Percentiles rank a stretch among this genome's conserved stretches.
Evolutionary conservation across 2,888 invertebrate genomes (phyloP).

Genomic region (Clepsis dumicolana): DNA sequence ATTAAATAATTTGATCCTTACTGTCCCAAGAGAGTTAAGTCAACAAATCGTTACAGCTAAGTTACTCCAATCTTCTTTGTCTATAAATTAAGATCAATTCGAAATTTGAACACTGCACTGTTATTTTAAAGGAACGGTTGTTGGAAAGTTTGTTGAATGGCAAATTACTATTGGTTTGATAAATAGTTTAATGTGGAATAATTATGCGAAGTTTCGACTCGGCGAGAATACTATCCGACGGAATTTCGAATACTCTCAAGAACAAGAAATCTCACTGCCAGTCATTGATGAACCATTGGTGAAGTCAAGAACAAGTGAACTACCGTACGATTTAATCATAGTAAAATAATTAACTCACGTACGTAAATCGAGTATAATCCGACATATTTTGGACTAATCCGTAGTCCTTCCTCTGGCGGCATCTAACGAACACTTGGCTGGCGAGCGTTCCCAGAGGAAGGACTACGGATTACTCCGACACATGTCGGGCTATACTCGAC

Average conservation of each 20-base stretch:
- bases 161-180: conserved; percentile 30
- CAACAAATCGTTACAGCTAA: conserved; percentile 2
- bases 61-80: not conserved
- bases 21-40: not conserved
- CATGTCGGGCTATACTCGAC: too few relatives aligned
- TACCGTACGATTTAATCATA: too few relatives aligned
- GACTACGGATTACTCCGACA: too few relatives aligned
- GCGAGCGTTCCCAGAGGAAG: too few relatives aligned
- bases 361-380: too few relatives aligned
- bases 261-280: too few relatives aligned
- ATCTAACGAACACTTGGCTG: too few relatives aligned
- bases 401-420: too few relatives aligned
- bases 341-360: too few relatives aligned
- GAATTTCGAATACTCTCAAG: not conserved
- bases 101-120: conserved; percentile 18
- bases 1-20: not conserved
- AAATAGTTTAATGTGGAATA: conserved; percentile 36
- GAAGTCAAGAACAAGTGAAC: too few relatives aligned
- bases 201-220: conserved; percentile 16
- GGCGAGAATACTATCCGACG: not conserved
- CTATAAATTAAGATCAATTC: not conserved
- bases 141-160: conserved; percentile 30
- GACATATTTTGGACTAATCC: too few relatives aligned
- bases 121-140: conserved; percentile 27
- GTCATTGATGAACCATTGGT: too few relatives aligned